Percentiles rank a stretch among this genome's conserved stretches.
phyloP scores from a whole-genome alignment of 2,797 vertebrate species.

The Helostoma temminkii region DNA sequence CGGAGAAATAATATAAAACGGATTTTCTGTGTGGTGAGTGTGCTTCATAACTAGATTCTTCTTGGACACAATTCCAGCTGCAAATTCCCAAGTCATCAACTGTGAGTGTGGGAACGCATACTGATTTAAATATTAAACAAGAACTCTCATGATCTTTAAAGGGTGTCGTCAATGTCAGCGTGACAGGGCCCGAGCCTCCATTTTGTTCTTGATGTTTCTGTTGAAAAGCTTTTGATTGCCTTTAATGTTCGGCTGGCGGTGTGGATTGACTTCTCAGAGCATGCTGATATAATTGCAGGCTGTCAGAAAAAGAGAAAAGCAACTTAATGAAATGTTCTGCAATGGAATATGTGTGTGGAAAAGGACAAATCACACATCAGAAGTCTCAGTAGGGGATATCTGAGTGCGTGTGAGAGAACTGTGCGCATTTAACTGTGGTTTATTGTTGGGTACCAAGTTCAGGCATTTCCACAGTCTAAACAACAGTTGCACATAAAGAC shows the following conservation, averaged over 20 bases:
- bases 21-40: not conserved
- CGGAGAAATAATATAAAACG: not conserved
- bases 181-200: conserved; percentile 43
- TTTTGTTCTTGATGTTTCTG: conserved; percentile 59
- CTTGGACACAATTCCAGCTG: not conserved
- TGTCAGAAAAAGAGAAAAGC: conserved; percentile 68
- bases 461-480: not conserved
- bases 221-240: conserved; percentile 67
- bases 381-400: conserved; percentile 43
- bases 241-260: conserved; percentile 42
- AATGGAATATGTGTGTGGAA: conserved; percentile 68
- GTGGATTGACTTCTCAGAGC: conserved; percentile 59
- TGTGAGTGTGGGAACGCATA: conserved; percentile 4
- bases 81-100: not conserved
- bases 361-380: conserved; percentile 67
- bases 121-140: conserved; percentile 13
- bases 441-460: conserved; percentile 13
- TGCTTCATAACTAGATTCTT: not conserved
- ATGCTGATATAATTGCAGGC: conserved; percentile 74
- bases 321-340: conserved; percentile 64
- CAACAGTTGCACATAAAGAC: not conserved
- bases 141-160: conserved; percentile 8
- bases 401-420: conserved; percentile 16
- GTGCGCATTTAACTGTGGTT: conserved; percentile 15
- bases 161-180: conserved; percentile 7